phyloP scores from a whole-genome alignment of 2,113 vertebrate species.

The Mus musculus region GRCm39 chr17:56392501-56393000 shows the following conservation, averaged over 20 bases:
- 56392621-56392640: too few species aligned
- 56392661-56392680: too few species aligned
- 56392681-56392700: too few species aligned
- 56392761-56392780: background rate
- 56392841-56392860: background rate
- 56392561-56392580: too few species aligned
- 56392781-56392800: background rate
- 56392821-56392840: background rate
- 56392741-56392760: background rate
- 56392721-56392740: background rate
- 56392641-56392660: too few species aligned
- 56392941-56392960: background rate
- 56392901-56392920: background rate
- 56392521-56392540: background rate
- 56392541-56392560: background rate
- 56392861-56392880: background rate
- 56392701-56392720: background rate
- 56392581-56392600: too few species aligned
- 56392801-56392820: background rate
- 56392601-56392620: too few species aligned
- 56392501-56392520: background rate
- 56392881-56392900: background rate
- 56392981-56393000: background rate
- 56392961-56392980: background rate
- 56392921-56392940: background rate